Evolutionary conservation across 2,888 invertebrate genomes (phyloP).

Genomic region (Lasioglossum oenotherae): DNA sequence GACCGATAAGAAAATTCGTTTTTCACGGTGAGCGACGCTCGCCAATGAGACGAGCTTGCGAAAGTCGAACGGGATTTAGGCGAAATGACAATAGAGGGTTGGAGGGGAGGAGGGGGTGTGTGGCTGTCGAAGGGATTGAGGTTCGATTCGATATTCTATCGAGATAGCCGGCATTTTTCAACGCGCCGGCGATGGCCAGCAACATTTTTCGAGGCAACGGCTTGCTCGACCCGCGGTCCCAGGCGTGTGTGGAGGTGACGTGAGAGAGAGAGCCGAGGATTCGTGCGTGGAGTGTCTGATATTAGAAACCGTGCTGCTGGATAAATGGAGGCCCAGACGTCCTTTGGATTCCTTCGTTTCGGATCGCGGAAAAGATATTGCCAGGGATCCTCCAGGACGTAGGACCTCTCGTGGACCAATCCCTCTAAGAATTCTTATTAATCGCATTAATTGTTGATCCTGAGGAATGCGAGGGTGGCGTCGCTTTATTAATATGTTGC

Average conservation of each 20-base stretch:
- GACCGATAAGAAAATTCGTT: constrained; percentile 58
- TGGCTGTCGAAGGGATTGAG: constrained; percentile 11
- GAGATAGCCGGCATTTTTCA: constrained; percentile 67
- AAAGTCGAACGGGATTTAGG: constrained; percentile 15
- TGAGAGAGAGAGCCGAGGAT: constrained; percentile 10
- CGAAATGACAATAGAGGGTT: constrained; percentile 34
- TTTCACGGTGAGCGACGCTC: constrained; percentile 40
- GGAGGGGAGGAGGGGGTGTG: not conserved
- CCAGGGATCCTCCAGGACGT: not conserved
- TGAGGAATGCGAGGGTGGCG: not conserved
- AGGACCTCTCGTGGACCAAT: not conserved
- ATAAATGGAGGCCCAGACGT: constrained; percentile 21
- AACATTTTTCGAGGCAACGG: constrained; percentile 54
- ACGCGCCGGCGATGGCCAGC: constrained; percentile 49
- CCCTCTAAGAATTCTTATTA: not conserved
- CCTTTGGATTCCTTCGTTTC: constrained; percentile 18
- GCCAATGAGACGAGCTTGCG: constrained; percentile 28
- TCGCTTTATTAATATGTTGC: not conserved
- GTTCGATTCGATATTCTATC: constrained; percentile 65
- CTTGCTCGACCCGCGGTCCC: not conserved
- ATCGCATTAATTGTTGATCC: not conserved
- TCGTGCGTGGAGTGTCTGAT: constrained; percentile 32
- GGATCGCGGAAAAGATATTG: not conserved
- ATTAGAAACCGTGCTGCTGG: constrained; percentile 28
- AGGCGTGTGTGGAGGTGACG: not conserved